Base-by-base conservation (phyloP, 1,140 invertebrate species). In the Gyrodactylus salaris region DNA sequence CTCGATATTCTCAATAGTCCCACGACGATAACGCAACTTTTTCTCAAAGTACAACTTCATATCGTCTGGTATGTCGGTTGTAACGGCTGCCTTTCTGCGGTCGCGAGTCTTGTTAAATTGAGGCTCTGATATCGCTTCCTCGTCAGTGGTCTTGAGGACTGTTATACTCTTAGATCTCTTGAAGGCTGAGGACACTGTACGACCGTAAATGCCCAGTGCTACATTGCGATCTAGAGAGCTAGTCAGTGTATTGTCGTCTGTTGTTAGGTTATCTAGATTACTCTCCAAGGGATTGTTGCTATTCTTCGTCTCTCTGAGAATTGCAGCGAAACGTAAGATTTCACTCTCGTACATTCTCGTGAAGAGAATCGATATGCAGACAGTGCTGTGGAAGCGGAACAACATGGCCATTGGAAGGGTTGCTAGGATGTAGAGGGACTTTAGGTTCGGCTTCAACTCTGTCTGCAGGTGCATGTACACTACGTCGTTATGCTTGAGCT, bases 311-410 rank as follows among this genome's bases (percentile, higher is more conserved):
- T 54, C 34, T 54, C n/a, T 54, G 7, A 54, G 7, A n/a, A 54
- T 54, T 7, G 34, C 34, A 54, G 34, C 34, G n/a, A 54, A 54
- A 7, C 34, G 7, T 7, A 54, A n/a, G 7, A 54, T 54, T 71
- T 71, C 70, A 1, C n/a, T 25, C 25, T 71, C 70, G 25, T 71
- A 71, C 21, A 71, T 21, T 25, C 26, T 71, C n/a, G 70, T 71
- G n/a, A 71, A 71, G 2, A 71, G 7, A 25, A 24, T 25, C 20
- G 70, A 21, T 25, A 71, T 24, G 25, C 70, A 71, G 23, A 71
- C 70, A 1, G 70, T 71, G 21, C 21, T 24, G 26, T 71, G 70
- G 23, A 24, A 71, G 26, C 70, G 70, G 25, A 71, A 71, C 2
- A 71, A 25, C 21, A 71, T 71, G 1, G 70, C 21, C 23, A 71